Base-by-base conservation (phyloP, 2,113 vertebrate species). In the Sarotherodon lohbergeri region DNA sequence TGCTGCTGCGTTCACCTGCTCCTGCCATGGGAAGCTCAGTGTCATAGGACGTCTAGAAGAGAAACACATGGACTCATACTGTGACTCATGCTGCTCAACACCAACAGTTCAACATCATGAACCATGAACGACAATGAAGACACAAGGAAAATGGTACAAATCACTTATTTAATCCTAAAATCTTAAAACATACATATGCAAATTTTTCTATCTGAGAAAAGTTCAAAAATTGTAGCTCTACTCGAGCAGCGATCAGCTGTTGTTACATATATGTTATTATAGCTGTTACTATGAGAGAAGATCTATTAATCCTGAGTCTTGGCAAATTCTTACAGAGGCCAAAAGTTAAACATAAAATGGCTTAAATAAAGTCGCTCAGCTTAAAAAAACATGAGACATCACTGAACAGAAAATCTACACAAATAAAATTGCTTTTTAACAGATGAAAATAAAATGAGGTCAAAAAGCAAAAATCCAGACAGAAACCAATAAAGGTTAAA, bases 11-110 rank as follows among this genome's bases (percentile, higher is more conserved):
- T 14, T 96, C 94, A 41, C 82, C 78, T 66, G 95, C 2, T 83
- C 95, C 96, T n/a, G 91, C 83, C 90, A 63, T 48, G 22, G 96
- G 89, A 78, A 96, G 86, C 6, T 96, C 96, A 9, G 82, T 39
- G 80, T 97, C 96, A 79, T 56, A 87, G 48, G 95, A 95, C n/a
- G 82, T 95, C 97, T 97, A 93, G 1, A 36, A 63, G 73, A 86
- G 22, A 82, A 27, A 86, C 27, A 59, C 55, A 46, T 6, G 8
- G 22, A 32, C 63, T 22, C 63, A 7, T 3, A 11, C 68, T 48
- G 13, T 76, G 68, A 27, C 24, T 76, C 14, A 46, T 0, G 16
- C 6, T 27, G 41, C 43, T 50, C 41, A 5, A 32, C 9, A 76
- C 1, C n/a, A 43, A 29, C 13, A 73, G 16, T 34, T 76, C 17